A percentile compares a stretch with the other conserved stretches of the same genome.
phyloP scores from a whole-genome alignment of 2,888 invertebrate species.

The Ennomos quercinarius region DNA sequence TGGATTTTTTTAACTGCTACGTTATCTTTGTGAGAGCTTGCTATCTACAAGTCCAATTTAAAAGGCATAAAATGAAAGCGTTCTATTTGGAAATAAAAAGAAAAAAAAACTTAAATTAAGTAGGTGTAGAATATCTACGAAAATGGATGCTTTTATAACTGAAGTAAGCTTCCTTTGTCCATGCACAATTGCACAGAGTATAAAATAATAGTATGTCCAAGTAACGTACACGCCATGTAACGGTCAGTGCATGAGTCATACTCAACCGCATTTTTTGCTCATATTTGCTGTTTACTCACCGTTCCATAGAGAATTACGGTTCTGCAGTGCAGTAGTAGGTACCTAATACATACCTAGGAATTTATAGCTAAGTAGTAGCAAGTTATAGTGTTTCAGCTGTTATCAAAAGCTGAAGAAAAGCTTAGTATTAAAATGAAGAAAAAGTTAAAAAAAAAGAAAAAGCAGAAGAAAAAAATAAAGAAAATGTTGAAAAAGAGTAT shows the following conservation, averaged over 20 bases:
- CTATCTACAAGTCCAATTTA: slow-evolving; percentile 52
- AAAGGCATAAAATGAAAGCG: slow-evolving; percentile 56
- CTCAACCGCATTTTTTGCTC: slow-evolving; percentile 43
- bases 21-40: slow-evolving; percentile 37
- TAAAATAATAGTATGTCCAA: too few relatives aligned
- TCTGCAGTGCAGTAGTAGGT: slow-evolving; percentile 24
- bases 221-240: slow-evolving; percentile 27
- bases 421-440: too few relatives aligned
- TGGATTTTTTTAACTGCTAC: slow-evolving; percentile 24
- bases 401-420: too few relatives aligned
- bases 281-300: slow-evolving; percentile 35
- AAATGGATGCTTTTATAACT: too few relatives aligned
- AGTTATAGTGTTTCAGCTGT: too few relatives aligned
- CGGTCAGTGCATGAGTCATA: slow-evolving; percentile 48
- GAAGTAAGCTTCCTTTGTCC: slow-evolving; percentile 8
- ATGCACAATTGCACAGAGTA: too few relatives aligned
- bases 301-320: slow-evolving; percentile 36
- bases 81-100: slow-evolving; percentile 40
- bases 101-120: slow-evolving; percentile 34
- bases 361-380: too few relatives aligned
- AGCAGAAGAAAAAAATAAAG: too few relatives aligned
- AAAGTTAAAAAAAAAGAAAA: too few relatives aligned
- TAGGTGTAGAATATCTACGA: slow-evolving; percentile 35
- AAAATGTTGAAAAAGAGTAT: too few relatives aligned
- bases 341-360: too few relatives aligned